Base-by-base conservation (phyloP, 1,140 invertebrate species). In the Palaemon carinicauda region DNA sequence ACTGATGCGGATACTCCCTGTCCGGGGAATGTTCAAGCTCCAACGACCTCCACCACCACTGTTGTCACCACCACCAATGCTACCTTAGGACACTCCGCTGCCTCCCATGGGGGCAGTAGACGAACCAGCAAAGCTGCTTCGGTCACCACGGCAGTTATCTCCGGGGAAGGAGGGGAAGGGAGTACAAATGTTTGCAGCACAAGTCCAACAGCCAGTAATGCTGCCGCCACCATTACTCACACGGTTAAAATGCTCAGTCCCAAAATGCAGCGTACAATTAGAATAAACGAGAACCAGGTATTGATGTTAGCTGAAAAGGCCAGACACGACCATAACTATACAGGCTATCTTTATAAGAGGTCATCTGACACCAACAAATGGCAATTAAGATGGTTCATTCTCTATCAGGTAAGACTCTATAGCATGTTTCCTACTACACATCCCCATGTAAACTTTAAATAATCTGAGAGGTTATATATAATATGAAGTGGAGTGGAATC, bases 331-430 rank as follows among this genome's bases (percentile, higher is more conserved):
- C 93, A 95, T 89, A 94, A 94, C 41, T 92, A 95, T 91, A 93
- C 94, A 33, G 97, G 97, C 41, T 95, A 95, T 92, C 93, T 98
- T 82, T 95, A 96, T 92, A 98, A 98, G 92, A 93, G 95, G 82
- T 96, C 95, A 69, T 94, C 96, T 1, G 96, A 97, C 91, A 95
- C 94, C 86, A 94, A 94, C 80, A 97, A 97, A 92, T 98, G 97
- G 97, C 96, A 97, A 91, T 92, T 96, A 56, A 92, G 96, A 51
- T 98, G 96, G 94, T 98, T 98, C 91, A 94, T 97, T 29, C 93
- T 98, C 3, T 98, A 98, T 91, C 97, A 98, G 94, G 95, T 96
- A 91, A 91, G 91, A 81, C 12, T 7, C 24, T 9, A 17, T 19
- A 29, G 15, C 15, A 17, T 79, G 17, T 54, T 19, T 54, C n/a